Evolutionary conservation across 2,113 vertebrate genomes (phyloP), one percentile per base, ranked within the genome.

Genomic region (Brachionichthys hirsutus): DNA sequence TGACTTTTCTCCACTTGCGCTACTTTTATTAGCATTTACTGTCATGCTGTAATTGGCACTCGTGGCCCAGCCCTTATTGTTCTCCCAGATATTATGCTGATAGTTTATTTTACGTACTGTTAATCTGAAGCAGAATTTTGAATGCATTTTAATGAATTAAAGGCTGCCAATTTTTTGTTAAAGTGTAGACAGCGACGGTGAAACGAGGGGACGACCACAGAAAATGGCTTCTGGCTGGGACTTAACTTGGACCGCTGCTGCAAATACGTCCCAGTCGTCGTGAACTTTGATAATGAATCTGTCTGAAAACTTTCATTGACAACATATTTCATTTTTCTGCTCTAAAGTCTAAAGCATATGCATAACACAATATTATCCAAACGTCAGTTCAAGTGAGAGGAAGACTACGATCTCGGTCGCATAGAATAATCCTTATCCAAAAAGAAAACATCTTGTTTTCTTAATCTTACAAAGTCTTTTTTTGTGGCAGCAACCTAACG

Each of bases 381-480:
- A 9, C 12, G 36, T 49, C 47, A 17, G 9, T 38, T 48, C 7
- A 18, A 12, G 18, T 9, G 10, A 40, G 46, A 30, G 17, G 38
- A 20, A 49, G 51, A 43, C 24, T 49, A 35, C 46, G 55, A 48
- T 54, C 43, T 47, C 4, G 34, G 10, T 38, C 48, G 18, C 44
- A 24, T 30, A 20, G 30, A 34, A 38, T 53, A 20, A 18, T 8
- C 42, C 9, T 38, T 30, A 47, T 9, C 7, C 13, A n/a, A 16
- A 54, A 56, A 40, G 10, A 52, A 59, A 47, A 69, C 17, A 53
- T 35, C 34, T 20, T 30, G 8, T 30, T 30, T 30, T 30, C 24
- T 30, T 30, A 30, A 30, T 8, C 24, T 30, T 30, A 30, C 24
- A 30, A 35, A 42, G 17, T 44, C 8, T 40, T 41, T 40, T 41